These are phyloP conservation scores for Drosophila pseudotalamancana DNA, from an alignment of 2,888 invertebrate genomes.

Conservation along the genomic window DNA sequence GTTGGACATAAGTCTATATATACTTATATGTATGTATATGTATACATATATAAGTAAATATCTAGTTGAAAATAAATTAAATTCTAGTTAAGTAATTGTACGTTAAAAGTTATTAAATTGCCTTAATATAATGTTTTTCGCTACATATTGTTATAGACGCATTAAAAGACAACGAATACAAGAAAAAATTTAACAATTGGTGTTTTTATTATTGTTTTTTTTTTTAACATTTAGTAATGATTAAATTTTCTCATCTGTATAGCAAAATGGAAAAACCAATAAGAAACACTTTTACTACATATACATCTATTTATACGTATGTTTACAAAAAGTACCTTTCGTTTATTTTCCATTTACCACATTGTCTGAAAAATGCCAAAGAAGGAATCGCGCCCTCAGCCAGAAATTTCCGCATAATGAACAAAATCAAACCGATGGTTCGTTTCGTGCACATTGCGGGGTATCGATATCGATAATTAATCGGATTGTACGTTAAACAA, in stretches of 20 bases:
- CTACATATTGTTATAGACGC: conserved; percentile 37
- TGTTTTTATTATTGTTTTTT: too few relatives aligned
- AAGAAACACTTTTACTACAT: too few relatives aligned
- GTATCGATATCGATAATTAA: conserved; percentile 47
- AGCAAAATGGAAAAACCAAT: too few relatives aligned
- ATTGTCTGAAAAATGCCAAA: too few relatives aligned
- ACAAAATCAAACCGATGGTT: conserved; percentile 12
- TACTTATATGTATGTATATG: not conserved
- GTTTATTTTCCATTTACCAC: too few relatives aligned
- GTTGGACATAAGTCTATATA: not conserved
- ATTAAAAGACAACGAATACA: conserved; percentile 54
- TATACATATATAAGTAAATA: not conserved
- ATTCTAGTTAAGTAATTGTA: conserved; percentile 45
- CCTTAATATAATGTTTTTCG: conserved; percentile 23
- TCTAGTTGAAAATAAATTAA: conserved; percentile 21
- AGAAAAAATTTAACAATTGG: conserved; percentile 1
- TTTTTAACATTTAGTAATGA: not conserved
- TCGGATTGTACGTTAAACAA: conserved; percentile 49
- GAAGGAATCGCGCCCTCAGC: not conserved
- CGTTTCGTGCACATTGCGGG: not conserved
- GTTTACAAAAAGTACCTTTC: too few relatives aligned
- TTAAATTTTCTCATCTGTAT: too few relatives aligned
- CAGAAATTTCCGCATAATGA: not conserved
- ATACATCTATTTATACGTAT: too few relatives aligned
- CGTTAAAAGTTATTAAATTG: conserved; percentile 18